Evolutionary conservation across 1,140 invertebrate species (phyloP), one percentile per base, ranked within the genome.

Genomic region (Gonatopus flavifemur): DNA sequence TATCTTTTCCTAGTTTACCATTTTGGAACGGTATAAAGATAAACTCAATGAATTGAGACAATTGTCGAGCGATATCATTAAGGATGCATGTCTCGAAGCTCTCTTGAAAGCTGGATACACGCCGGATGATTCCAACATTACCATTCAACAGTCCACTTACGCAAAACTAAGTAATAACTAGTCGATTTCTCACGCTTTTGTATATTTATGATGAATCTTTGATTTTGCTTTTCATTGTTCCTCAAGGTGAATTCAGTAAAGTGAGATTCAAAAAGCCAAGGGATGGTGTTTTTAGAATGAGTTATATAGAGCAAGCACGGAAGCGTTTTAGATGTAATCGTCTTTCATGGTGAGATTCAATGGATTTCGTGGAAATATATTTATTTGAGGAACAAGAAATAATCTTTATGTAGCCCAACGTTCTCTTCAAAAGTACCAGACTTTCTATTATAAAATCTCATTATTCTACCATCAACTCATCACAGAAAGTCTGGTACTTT

Each of bases 231-330:
- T 5, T 33, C 32, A 9, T 33, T n/a, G 32, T 9, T 24, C 15
- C 5, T 33, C 2, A 25, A 55, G 39, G 33, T 18, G 20, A 35
- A 15, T 51, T 47, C 10, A 20, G 41, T 22, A 62, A 63, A 59
- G 76, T 57, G 5, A 69, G 68, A 46, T 55, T 73, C 18, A 62
- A 55, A 57, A 62, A 65, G 45, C 65, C 53, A n/a, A 67, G 63
- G 25, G 63, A 70, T 63, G 76, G 70, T 62, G 72, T 59, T 67
- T 77, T 64, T 55, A 88, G 84, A 62, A 87, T 91, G 80, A 88
- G 87, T 18, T 93, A 91, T 61, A 90, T 88, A 22, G 86, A 93
- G 59, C 89, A 92, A 59, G 87, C 88, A 1, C 86, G 86, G 49
- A 94, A 93, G 64, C 80, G 86, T 49, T 82, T 85, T 42, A 87